A percentile compares a stretch with the other conserved stretches of the same genome.
These are phyloP conservation scores for Branchinecta lynchi DNA, from an alignment of 1,140 invertebrate species.

Conservation along the genomic window DNA sequence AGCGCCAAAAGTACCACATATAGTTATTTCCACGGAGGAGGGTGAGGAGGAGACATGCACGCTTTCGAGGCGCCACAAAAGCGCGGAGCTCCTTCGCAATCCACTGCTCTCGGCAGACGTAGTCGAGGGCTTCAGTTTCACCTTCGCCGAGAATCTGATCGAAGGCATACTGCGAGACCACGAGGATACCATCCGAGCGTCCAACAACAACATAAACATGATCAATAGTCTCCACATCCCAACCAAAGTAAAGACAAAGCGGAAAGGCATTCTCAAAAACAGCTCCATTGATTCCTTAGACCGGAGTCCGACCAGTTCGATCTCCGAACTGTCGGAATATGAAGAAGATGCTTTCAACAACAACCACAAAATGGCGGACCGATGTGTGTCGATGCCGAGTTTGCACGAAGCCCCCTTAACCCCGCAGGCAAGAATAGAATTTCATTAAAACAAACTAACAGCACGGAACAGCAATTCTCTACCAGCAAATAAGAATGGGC, in stretches of 20 bases:
- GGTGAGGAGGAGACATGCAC: slow-evolving; percentile 15
- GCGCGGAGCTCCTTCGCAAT: slow-evolving; percentile 14
- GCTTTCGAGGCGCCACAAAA: slow-evolving; percentile 16
- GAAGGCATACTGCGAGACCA: slow-evolving; percentile 19
- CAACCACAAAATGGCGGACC: neutral
- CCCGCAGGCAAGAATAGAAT: too few species aligned
- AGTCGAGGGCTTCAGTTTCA: slow-evolving; percentile 23
- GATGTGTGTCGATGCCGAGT: neutral
- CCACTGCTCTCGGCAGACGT: slow-evolving; percentile 21
- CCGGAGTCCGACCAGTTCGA: slow-evolving; percentile 18
- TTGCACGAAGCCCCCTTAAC: neutral
- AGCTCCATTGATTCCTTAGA: slow-evolving; percentile 18
- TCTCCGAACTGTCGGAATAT: slow-evolving; percentile 12
- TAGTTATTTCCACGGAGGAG: slow-evolving; percentile 18
- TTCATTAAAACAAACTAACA: too few species aligned
- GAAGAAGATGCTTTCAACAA: slow-evolving; percentile 10
- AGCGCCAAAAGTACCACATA: slow-evolving; percentile 17
- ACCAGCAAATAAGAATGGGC: too few species aligned
- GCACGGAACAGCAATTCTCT: too few species aligned
- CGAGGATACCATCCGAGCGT: neutral
- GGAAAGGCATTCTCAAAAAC: slow-evolving; percentile 21
- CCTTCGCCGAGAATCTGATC: slow-evolving; percentile 21
- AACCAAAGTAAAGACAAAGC: neutral
- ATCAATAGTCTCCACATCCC: slow-evolving; percentile 1
- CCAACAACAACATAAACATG: neutral